Evolutionary conservation across 2,113 vertebrate species (phyloP), one percentile per base, ranked within the genome.

Genomic region (Muntiacus muntjak): DNA sequence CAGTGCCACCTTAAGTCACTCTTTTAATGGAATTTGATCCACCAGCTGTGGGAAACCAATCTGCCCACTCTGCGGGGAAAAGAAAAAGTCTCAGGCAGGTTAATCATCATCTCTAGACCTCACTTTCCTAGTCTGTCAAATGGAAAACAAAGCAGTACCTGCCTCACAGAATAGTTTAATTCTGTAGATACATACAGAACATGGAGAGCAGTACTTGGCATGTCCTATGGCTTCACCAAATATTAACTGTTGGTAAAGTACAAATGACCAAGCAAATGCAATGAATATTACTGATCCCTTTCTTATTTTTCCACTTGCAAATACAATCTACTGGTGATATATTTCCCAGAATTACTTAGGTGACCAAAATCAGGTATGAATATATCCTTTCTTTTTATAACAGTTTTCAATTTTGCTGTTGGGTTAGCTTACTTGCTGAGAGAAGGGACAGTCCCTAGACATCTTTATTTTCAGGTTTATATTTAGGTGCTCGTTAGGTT

Each of bases 51-150:
- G 40, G 13, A 87, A 91, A 94, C 36, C 10, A 79, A 74, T 36
- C 33, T 76, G 16, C 19, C 23, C 79, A 14, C 17, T 87, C 43
- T 83, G 50, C 14, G 11, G 45, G 54, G 25, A 17, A 89, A 82
- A 67, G 40, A 17, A 92, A 76, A 86, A 33, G 5, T 33, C 3
- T 67, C 33, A 33, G 23, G 23, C 0, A 89, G 43, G 4, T n/a
- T 23, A 76, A 60, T 79, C 45, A 57, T 30, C 21, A 1, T 40
- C 36, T 92, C 10, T 71, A 26, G 74, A 25, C 12, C 40, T 71
- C 64, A 52, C 87, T 97, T 71, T 94, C 11, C 26, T 89, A 28
- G 25, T 58, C 23, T 89, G 7, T 95, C 57, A 88, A 89, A 55
- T 15, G 16, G 16, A 84, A 15, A 81, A 28, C 33, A 58, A 62